phyloP scores from a whole-genome alignment of 2,113 vertebrate species.

The Cygnus buccinator region DNA sequence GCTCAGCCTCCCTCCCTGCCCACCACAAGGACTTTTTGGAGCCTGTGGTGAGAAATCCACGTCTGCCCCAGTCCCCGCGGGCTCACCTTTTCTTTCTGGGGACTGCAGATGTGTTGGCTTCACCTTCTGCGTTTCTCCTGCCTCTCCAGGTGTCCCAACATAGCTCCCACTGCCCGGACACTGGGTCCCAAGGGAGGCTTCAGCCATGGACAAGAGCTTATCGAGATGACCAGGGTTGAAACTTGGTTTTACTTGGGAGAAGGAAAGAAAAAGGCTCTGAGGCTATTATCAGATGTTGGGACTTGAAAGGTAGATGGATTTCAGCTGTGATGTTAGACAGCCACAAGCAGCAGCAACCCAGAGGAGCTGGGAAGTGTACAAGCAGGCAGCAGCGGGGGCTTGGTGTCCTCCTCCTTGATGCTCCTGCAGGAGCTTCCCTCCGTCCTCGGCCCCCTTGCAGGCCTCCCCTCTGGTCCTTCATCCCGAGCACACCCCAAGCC shows the following conservation, averaged over 20 bases:
- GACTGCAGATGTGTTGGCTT: background rate
- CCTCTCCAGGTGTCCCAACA: slow-evolving; percentile 13
- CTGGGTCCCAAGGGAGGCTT: background rate
- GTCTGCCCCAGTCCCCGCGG: background rate
- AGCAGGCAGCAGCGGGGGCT: background rate
- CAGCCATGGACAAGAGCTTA: background rate
- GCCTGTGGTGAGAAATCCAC: background rate
- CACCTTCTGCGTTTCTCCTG: background rate
- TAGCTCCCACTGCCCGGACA: background rate
- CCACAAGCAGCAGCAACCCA: background rate
- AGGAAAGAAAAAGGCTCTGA: background rate
- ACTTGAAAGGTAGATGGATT: background rate
- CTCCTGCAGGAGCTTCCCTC: background rate
- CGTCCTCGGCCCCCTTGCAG: rapidly evolving
- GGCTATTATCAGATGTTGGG: background rate
- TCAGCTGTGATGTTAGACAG: background rate
- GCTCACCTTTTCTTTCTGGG: background rate
- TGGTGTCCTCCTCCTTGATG: background rate
- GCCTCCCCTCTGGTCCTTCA: background rate
- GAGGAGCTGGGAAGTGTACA: background rate
- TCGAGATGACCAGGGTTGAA: background rate
- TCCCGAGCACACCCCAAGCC: background rate
- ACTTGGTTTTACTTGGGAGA: background rate
- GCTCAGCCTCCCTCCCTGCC: background rate
- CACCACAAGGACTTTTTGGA: background rate